Conservation (phyloP, 2,113 vertebrate species). For the Triplophysa tibetana region DNA sequence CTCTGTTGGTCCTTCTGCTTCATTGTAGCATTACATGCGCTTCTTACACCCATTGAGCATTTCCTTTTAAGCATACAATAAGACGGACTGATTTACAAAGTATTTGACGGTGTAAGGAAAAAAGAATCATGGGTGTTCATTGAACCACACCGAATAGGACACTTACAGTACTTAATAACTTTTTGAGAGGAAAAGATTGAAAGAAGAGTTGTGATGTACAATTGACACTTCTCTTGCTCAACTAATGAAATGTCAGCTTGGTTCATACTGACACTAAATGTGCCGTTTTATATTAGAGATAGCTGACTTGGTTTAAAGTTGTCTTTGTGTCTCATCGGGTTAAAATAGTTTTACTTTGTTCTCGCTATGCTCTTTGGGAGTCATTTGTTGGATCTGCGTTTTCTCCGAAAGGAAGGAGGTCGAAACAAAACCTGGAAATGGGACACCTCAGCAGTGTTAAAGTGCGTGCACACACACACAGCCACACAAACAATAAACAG, state of each 20-base stretch:
- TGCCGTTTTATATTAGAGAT: neutral
- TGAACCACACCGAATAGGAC: neutral
- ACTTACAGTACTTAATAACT: neutral
- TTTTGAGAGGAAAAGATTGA: neutral
- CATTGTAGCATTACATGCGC: too few relatives aligned
- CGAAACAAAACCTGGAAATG: conserved; percentile 71
- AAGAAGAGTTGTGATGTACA: neutral
- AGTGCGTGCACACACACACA: neutral
- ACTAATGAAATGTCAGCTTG: neutral
- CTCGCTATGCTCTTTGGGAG: neutral
- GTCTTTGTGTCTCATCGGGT: neutral
- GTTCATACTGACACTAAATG: neutral
- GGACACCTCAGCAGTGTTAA: conserved; percentile 43
- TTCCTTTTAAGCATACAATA: neutral
- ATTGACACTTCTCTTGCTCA: neutral
- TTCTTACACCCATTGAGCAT: neutral
- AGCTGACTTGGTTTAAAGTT: neutral
- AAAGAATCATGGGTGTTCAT: neutral
- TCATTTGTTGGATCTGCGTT: conserved; percentile 29
- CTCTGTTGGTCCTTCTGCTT: too few relatives aligned
- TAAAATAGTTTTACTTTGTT: neutral
- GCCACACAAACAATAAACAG: neutral
- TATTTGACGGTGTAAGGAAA: neutral
- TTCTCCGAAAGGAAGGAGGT: conserved; percentile 53
- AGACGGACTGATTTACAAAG: neutral